These are phyloP conservation scores for Nycticorax nycticorax DNA, from an alignment of 2,113 vertebrate genomes.

Conservation along the genomic window DNA sequence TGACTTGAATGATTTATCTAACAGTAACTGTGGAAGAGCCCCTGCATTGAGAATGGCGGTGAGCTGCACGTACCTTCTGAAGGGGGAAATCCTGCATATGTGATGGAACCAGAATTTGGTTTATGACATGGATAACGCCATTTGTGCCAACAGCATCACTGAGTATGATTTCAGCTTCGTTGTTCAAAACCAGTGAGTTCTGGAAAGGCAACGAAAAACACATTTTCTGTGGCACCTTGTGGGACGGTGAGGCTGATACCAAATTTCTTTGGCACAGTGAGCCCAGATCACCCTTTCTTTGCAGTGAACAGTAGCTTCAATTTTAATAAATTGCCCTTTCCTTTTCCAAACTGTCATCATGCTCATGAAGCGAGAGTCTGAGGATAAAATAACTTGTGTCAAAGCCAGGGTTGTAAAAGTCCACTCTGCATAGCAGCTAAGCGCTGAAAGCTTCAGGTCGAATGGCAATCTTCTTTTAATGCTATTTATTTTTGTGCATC, in stretches of 20 bases:
- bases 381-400: background rate
- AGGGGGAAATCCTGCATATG: conserved; percentile 40
- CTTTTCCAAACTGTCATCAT: background rate
- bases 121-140: conserved; percentile 87
- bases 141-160: conserved; percentile 80
- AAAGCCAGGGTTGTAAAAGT: background rate
- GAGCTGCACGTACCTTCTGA: conserved; percentile 44
- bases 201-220: conserved; percentile 57
- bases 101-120: conserved; percentile 78
- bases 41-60: background rate
- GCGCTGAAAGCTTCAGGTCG: background rate
- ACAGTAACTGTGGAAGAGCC: background rate
- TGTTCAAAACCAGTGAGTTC: conserved; percentile 78
- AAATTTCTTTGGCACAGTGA: background rate
- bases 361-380: background rate
- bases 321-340: background rate
- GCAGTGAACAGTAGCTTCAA: background rate
- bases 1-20: background rate
- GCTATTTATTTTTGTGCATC: background rate
- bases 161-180: conserved; percentile 74
- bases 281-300: background rate
- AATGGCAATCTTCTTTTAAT: background rate
- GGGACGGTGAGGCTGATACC: background rate
- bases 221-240: background rate
- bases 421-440: rapidly evolving